A percentile compares a stretch with the other conserved stretches of the same genome.
These are phyloP conservation scores for Symphodus melops DNA, from an alignment of 2,113 vertebrate species.

Conservation along the genomic window DNA sequence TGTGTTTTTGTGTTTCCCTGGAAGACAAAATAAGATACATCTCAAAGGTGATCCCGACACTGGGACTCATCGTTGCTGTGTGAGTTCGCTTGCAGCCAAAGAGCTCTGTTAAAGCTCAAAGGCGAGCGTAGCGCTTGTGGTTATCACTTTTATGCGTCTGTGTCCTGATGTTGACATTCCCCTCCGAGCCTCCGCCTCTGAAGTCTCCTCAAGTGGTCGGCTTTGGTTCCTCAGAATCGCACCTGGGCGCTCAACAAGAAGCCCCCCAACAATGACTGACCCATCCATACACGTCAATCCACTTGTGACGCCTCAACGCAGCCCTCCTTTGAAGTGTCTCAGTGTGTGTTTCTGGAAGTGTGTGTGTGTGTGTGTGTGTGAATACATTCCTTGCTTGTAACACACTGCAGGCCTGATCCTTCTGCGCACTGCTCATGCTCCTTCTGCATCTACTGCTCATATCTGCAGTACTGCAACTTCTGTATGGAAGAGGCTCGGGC, in stretches of 20 bases:
- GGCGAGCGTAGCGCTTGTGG: conserved; percentile 26
- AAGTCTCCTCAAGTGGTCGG: conserved; percentile 49
- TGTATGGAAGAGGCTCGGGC: neutral
- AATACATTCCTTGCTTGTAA: neutral
- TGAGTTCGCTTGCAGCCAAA: conserved; percentile 29
- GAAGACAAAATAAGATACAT: conserved; percentile 44
- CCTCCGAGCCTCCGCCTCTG: conserved; percentile 38
- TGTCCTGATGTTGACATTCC: conserved; percentile 58
- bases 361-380: neutral
- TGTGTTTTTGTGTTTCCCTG: neutral
- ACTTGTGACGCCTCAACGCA: neutral
- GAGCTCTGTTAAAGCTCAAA: conserved; percentile 52
- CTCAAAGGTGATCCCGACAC: conserved; percentile 42
- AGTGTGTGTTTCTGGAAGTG: neutral
- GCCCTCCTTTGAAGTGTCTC: conserved; percentile 44
- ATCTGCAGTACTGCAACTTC: neutral
- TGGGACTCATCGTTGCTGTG: conserved; percentile 36
- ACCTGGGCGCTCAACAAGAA: conserved; percentile 39
- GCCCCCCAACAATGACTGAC: conserved; percentile 28
- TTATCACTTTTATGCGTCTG: conserved; percentile 13
- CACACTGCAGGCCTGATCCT: neutral
- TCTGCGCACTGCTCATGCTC: neutral
- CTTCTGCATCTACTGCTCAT: neutral
- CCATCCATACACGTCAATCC: conserved; percentile 47
- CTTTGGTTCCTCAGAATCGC: conserved; percentile 49